Evolutionary conservation across 2,797 vertebrate genomes (phyloP).

Genomic region (Clarias pachynema): DNA sequence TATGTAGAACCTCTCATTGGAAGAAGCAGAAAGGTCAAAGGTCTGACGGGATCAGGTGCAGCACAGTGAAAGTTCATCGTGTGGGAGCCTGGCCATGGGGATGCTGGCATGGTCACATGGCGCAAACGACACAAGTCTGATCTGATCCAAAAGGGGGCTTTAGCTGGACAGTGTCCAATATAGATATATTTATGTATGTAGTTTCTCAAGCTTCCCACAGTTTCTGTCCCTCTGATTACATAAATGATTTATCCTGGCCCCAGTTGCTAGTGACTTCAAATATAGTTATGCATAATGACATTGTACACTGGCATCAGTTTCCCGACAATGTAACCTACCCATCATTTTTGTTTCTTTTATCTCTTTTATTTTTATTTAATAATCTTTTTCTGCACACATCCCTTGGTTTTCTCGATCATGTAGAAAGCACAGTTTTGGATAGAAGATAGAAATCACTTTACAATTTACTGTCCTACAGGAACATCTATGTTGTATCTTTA

Average conservation of each 20-base stretch:
- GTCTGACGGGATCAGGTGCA: constrained; percentile 64
- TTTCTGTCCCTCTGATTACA: constrained; percentile 43
- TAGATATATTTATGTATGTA: not conserved
- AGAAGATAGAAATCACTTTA: constrained; percentile 62
- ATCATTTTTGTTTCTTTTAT: constrained; percentile 51
- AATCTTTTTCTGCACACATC: not conserved
- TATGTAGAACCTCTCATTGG: constrained; percentile 70
- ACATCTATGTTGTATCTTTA: constrained; percentile 55
- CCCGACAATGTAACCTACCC: constrained; percentile 49
- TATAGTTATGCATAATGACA: constrained; percentile 75
- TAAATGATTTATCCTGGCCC: constrained; percentile 56
- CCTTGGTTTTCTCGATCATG: constrained; percentile 61
- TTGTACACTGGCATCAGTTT: constrained; percentile 69
- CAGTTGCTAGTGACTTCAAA: constrained; percentile 55
- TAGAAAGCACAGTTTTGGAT: constrained; percentile 69
- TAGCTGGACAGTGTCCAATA: constrained; percentile 41
- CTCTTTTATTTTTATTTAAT: not conserved
- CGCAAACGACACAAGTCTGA: constrained; percentile 58
- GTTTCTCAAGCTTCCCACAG: not conserved
- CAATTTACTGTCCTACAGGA: constrained; percentile 55
- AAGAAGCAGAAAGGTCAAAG: constrained; percentile 66
- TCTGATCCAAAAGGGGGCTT: constrained; percentile 13
- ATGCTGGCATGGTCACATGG: constrained; percentile 63
- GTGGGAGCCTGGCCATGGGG: constrained; percentile 52
- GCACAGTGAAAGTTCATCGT: constrained; percentile 73